Conservation (phyloP, 2,113 vertebrate genomes). For the Ahaetulla prasina region DNA sequence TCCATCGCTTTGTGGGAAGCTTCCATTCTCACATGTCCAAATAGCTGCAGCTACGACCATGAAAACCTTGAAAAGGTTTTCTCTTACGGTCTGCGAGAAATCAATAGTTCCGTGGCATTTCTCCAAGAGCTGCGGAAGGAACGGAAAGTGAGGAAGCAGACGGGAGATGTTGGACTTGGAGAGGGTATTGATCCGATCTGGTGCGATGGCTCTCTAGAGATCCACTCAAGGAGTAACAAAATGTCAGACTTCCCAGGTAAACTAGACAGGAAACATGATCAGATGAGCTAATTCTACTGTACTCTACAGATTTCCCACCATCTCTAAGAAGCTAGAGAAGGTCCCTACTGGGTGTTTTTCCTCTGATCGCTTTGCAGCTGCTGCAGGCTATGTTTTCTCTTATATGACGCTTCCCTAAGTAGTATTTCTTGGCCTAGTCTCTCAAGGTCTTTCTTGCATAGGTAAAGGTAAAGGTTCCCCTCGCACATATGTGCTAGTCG, state of each 20-base stretch:
- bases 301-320: not conserved
- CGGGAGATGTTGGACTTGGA: accelerated
- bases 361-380: no score
- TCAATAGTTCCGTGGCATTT: not conserved
- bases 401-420: no score
- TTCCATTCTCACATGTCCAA: not conserved
- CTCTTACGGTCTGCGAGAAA: not conserved
- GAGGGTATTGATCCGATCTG: accelerated
- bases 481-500: no score
- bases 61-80: accelerated
- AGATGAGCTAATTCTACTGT: not conserved
- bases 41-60: not conserved
- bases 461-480: no score
- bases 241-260: not conserved
- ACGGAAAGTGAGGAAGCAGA: accelerated
- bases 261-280: not conserved
- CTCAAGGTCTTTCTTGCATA: no score
- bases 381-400: no score
- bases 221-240: not conserved
- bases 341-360: no score
- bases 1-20: not conserved
- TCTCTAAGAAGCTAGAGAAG: not conserved
- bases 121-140: not conserved
- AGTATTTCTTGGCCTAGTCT: no score
- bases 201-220: not conserved